Percentiles rank a stretch among this genome's conserved stretches.
phyloP scores from a whole-genome alignment of 2,888 invertebrate species.

The Hirtodrosophila confusa region DNA sequence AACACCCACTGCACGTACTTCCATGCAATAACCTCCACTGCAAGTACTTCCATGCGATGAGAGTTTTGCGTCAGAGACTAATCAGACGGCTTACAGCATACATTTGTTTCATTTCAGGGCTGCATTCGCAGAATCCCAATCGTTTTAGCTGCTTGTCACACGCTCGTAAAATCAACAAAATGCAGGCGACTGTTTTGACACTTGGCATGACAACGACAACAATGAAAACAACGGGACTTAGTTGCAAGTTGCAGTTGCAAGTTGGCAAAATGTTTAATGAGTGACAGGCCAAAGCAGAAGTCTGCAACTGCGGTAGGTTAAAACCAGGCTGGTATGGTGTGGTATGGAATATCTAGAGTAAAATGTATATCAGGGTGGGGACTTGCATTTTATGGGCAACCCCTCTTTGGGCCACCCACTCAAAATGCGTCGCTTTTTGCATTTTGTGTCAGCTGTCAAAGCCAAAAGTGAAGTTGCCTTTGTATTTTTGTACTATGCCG shows the following conservation, averaged over 20 bases:
- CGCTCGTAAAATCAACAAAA: conserved; percentile 68
- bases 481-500: conserved; percentile 54
- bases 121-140: conserved; percentile 60
- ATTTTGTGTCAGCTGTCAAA: conserved; percentile 76
- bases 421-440: conserved; percentile 71
- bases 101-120: conserved; percentile 45
- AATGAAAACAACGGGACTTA: conserved; percentile 51
- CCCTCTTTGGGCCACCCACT: conserved; percentile 46
- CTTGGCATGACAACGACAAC: conserved; percentile 50
- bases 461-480: conserved; percentile 69
- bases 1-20: not conserved
- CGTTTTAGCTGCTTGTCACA: conserved; percentile 61
- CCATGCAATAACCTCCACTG: conserved; percentile 9
- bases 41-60: conserved; percentile 9
- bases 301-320: conserved; percentile 73
- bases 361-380: conserved; percentile 3
- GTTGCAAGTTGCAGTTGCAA: conserved; percentile 62
- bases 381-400: conserved; percentile 26
- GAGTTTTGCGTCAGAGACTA: conserved; percentile 33
- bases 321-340: conserved; percentile 24
- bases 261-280: conserved; percentile 72
- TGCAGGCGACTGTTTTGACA: conserved; percentile 71
- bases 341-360: conserved; percentile 4
- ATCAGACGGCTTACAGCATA: conserved; percentile 42
- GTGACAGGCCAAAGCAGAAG: conserved; percentile 57